Base-by-base conservation (phyloP, 2,113 vertebrate species). In the Sinocyclocheilus maitianheensis region DNA sequence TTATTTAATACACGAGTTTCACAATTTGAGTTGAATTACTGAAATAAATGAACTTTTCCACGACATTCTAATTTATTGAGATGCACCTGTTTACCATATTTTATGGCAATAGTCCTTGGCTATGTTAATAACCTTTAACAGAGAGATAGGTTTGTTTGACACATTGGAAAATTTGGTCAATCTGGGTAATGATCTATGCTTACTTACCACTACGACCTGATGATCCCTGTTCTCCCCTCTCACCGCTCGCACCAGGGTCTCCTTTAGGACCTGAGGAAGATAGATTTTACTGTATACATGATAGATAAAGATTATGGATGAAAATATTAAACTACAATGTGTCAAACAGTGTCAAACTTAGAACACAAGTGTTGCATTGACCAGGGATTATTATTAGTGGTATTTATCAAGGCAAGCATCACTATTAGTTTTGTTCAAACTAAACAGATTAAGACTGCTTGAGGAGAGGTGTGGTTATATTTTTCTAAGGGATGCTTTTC, bases 261-360 rank as follows among this genome's bases (percentile, higher is more conserved):
- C 88, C 85, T 84, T 58, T 71, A 62, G 4, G 24, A 18, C 81
- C 81, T 87, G 75, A 53, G 10, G 5, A 69, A 69, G 24, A 48
- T 0, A 69, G 0, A 51, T 18, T 69, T 40, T 11, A 37, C 18
- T 37, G 11, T 62, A 62, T 62, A 62, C 0, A n/a, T 22, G 58
- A 60, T 60, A 3, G 58, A 60, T 60, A 3, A 22, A 60, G 58
- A 22, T 60, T 60, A 60, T 60, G 58, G 58, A 60, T 60, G 58
- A 9, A 60, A 60, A 60, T 58, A 20, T 60, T 60, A 4, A 76
- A 76, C 26, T 69, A 20, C 65, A 71, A 71, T 16, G 3, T 37
- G 16, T 71, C 34, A 37, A 71, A 71, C 30, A 71, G 67, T 11
- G 16, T 4, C 16, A 37, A 71, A 71, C 16, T 3, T 18, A 18